Conservation (phyloP, 1,140 invertebrate species). For the Heliconius melpomene region DNA sequence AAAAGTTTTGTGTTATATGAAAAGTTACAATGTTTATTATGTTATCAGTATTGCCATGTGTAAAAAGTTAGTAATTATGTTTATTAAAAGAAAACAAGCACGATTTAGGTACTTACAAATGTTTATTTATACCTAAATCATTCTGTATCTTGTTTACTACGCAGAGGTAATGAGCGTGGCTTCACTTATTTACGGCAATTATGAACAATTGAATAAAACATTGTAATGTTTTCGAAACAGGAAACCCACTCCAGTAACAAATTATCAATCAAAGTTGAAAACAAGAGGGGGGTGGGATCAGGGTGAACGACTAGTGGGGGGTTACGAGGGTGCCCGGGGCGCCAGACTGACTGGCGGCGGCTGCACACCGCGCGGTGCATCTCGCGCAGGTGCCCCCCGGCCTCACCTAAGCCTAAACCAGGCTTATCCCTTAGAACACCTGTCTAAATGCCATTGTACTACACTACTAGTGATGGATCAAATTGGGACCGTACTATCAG, state of each 20-base stretch:
- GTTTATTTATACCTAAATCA: not conserved
- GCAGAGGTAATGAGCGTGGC: conserved; percentile 22
- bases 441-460: no score
- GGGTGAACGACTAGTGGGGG: conserved; percentile 35
- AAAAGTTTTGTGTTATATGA: conserved; percentile 17
- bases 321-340: conserved; percentile 44
- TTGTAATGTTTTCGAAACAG: conserved; percentile 62
- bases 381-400: conserved; percentile 65
- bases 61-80: not conserved
- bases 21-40: conserved; percentile 15
- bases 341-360: conserved; percentile 74
- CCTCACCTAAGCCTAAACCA: conserved; percentile 3
- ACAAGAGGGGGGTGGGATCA: conserved; percentile 62
- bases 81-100: not conserved
- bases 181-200: conserved; percentile 27
- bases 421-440: conserved; percentile 3
- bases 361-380: conserved; percentile 73
- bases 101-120: no score
- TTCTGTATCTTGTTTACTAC: conserved; percentile 18
- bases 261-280: conserved; percentile 80
- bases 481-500: not conserved
- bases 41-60: not conserved
- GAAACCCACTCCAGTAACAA: conserved; percentile 73
- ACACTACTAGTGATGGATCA: not conserved
- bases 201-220: conserved; percentile 42